Conservation (phyloP, 2,113 vertebrate genomes). For the Triplophysa rosa region DNA sequence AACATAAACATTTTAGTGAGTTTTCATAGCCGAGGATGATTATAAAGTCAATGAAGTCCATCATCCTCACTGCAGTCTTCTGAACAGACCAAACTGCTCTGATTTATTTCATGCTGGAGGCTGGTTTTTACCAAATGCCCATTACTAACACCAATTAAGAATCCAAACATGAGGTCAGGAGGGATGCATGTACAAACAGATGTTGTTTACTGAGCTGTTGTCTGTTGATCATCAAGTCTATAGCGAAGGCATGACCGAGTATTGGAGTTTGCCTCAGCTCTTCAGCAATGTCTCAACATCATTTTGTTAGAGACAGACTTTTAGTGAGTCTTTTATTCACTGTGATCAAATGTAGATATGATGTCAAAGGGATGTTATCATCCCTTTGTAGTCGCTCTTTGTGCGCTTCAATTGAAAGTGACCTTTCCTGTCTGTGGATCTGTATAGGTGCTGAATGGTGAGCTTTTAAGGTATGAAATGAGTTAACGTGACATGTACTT, state of each 20-base stretch:
- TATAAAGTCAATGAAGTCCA: background rate
- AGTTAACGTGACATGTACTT: too few relatives aligned
- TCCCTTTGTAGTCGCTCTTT: background rate
- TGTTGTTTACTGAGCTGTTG: slow-evolving; percentile 7
- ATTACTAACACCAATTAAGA: background rate
- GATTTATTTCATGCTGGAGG: background rate
- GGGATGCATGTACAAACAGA: background rate
- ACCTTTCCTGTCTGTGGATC: slow-evolving; percentile 13
- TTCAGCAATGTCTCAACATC: background rate
- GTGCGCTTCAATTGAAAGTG: slow-evolving; percentile 9
- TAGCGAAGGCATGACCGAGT: background rate
- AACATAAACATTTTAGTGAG: too few relatives aligned
- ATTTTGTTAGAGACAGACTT: background rate
- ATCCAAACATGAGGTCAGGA: slow-evolving; percentile 1
- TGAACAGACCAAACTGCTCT: background rate
- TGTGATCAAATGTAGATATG: background rate
- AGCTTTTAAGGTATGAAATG: background rate
- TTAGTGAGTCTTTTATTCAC: background rate
- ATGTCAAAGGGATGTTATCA: background rate
- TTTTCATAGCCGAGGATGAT: background rate
- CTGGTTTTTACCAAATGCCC: background rate
- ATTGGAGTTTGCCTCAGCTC: background rate
- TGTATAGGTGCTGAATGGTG: background rate
- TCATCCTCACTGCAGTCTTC: background rate
- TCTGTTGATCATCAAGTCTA: background rate